Conservation (phyloP, 1,140 invertebrate genomes). For the Drosophila sechellia region DNA sequence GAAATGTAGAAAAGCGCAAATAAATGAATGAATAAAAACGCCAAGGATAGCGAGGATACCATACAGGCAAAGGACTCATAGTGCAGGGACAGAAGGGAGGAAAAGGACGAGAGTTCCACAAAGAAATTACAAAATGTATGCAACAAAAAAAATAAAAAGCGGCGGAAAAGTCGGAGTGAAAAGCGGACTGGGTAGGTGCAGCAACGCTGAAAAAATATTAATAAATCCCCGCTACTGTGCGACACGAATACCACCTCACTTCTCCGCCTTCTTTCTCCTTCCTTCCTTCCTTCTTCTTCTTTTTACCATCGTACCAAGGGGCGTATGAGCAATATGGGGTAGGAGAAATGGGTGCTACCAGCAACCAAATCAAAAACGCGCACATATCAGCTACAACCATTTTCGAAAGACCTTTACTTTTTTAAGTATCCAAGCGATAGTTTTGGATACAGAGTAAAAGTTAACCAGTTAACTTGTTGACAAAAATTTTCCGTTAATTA, state of each 20-base stretch:
- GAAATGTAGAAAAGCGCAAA: slow-evolving; percentile 68
- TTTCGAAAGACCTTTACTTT: no score
- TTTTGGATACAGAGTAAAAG: no score
- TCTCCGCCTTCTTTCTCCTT: not conserved
- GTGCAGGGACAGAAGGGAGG: not conserved
- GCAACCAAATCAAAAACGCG: not conserved
- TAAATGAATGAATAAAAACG: slow-evolving; percentile 82
- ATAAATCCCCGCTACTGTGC: slow-evolving; percentile 64
- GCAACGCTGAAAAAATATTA: slow-evolving; percentile 68
- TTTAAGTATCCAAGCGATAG: not conserved
- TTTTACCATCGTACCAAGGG: slow-evolving; percentile 18
- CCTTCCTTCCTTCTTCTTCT: no score
- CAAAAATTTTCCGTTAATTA: not conserved
- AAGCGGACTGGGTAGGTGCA: slow-evolving; percentile 4
- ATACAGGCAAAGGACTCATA: slow-evolving; percentile 5
- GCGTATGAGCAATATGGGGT: slow-evolving; percentile 68
- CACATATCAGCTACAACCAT: not conserved
- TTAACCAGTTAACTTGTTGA: no score
- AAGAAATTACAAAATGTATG: slow-evolving; percentile 78
- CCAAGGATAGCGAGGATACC: slow-evolving; percentile 29
- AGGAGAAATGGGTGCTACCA: not conserved
- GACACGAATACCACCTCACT: slow-evolving; percentile 18
- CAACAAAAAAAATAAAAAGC: slow-evolving; percentile 33
- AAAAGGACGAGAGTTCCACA: slow-evolving; percentile 45
- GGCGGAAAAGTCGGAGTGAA: slow-evolving; percentile 7